Base-by-base conservation (phyloP, 2,888 invertebrate genomes). In the Oscheius onirici region DNA sequence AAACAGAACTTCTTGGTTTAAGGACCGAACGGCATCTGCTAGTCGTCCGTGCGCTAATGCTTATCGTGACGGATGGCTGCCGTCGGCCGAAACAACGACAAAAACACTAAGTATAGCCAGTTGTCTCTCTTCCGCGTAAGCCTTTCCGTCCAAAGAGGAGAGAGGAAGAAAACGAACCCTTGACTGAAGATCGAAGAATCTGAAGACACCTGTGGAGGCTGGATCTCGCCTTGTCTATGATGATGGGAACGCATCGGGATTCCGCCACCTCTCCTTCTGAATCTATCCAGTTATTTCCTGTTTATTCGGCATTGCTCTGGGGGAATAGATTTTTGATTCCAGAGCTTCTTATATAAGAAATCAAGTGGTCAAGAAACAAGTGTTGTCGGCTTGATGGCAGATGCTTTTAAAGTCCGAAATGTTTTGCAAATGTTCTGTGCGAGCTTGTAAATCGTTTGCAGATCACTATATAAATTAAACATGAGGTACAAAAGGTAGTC, bases 11-110 rank as follows among this genome's bases (percentile, higher is more conserved):
- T 24, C 34, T 34, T 34, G 34, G 34, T 49, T 63, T n/a, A n/a
- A 46, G 15, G 11, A 26, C 6, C 11, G 49, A 63, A 63, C 63
- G 20, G 63, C 63, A 63, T 63, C 63, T 63, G 63, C 63, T 49
- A 13, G 49, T 63, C 46, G 63, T 63, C 63, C 34, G 5, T 46
- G 60, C 46, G 63, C 63, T 63, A 63, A 63, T 63, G 63, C 63
- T 63, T 49, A 63, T 49, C 49, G 49, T 63, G 63, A 63, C 63
- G 46, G 49, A 63, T 63, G 63, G 49, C 49, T 22, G 17, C 22
- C 49, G 17, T 34, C 34, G 34, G 41, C 58, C 17, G 24, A 41
- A 24, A 58, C 58, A 57, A 34, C 34, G n/a, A 57, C 57, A 58
- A 58, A 58, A 58, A 58, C 43, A 40, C 58, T 58, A 58, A 58